These are phyloP conservation scores for Campaea margaritaria DNA, from an alignment of 2,888 invertebrate genomes.

Conservation along the genomic window DNA sequence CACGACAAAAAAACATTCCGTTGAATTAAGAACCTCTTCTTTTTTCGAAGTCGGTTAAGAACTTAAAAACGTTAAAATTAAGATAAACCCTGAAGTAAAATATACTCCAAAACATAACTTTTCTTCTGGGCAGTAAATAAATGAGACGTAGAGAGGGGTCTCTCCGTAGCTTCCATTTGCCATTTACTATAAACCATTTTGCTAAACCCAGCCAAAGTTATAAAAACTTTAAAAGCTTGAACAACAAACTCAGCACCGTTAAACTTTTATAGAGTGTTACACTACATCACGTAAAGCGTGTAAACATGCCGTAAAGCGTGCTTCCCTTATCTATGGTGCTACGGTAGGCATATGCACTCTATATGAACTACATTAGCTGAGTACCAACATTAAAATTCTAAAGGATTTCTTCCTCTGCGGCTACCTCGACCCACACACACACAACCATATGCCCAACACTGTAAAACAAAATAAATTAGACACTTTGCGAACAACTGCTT, in stretches of 20 bases:
- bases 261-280: slow-evolving; percentile 19
- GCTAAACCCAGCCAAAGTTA: slow-evolving; percentile 5
- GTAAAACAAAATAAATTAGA: slow-evolving; percentile 27
- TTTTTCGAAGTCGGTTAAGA: no score
- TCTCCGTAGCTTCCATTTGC: not conserved
- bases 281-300: slow-evolving; percentile 25
- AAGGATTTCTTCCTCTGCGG: slow-evolving; percentile 46
- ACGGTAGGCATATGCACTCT: slow-evolving; percentile 1
- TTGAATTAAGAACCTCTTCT: no score
- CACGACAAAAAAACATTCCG: no score
- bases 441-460: slow-evolving; percentile 49
- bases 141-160: no score
- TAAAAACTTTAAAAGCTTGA: slow-evolving; percentile 21
- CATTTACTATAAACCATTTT: slow-evolving; percentile 2
- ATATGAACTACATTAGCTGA: slow-evolving; percentile 28
- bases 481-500: not conserved
- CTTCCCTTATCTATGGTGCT: slow-evolving; percentile 11
- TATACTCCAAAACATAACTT: no score
- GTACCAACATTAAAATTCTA: slow-evolving; percentile 55
- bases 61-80: no score
- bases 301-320: slow-evolving; percentile 24
- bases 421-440: slow-evolving; percentile 48
- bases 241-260: slow-evolving; percentile 19
- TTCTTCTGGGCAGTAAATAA: no score
- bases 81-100: no score